These are phyloP conservation scores for Pantherophis vulpinus DNA, from an alignment of 2,797 vertebrate species.

Conservation along the genomic window DNA sequence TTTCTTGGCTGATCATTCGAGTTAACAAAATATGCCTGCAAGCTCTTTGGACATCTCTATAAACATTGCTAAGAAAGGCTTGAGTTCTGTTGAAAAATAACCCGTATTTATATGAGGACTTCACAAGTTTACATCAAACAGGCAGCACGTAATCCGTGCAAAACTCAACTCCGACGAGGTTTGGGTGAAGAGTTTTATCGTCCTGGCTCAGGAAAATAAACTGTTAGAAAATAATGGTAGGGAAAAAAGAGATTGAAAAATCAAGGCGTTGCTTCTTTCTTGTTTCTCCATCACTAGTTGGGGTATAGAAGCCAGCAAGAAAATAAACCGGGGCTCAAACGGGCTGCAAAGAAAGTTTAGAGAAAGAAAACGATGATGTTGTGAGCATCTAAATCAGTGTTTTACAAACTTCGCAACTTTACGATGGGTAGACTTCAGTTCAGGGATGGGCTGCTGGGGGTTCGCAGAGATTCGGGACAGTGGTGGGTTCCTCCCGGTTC, in stretches of 20 bases:
- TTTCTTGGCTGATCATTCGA: neutral
- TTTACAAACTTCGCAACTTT: neutral
- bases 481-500: too few species aligned
- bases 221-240: neutral
- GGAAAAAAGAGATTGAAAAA: neutral
- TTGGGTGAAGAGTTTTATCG: neutral
- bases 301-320: too few species aligned
- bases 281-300: neutral
- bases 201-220: neutral
- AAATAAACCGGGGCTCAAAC: neutral
- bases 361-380: neutral
- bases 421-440: neutral
- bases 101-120: neutral
- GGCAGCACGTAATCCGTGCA: neutral
- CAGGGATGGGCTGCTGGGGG: too few species aligned
- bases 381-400: neutral
- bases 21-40: neutral
- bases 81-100: neutral
- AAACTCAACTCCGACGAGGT: neutral
- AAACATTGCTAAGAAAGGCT: neutral
- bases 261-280: neutral
- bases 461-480: too few species aligned
- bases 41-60: neutral
- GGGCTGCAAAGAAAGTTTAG: neutral
- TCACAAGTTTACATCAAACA: slow-evolving; percentile 2